phyloP scores from a whole-genome alignment of 2,888 invertebrate genomes.

The Cacoxenus indagator region DNA sequence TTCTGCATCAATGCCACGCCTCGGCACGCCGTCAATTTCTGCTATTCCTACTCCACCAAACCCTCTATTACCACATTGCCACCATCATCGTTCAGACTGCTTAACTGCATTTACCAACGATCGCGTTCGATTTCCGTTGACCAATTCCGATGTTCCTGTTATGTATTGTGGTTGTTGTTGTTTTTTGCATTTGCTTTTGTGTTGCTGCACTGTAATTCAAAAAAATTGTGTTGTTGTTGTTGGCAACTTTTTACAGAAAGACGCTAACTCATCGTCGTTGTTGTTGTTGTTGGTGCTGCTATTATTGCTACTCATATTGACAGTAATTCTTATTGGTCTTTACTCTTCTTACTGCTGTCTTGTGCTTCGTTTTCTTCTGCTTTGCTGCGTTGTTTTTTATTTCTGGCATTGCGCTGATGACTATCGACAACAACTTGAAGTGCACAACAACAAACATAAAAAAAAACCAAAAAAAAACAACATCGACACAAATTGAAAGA shows the following conservation, averaged over 20 bases:
- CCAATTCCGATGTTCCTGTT: neutral
- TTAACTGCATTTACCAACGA: neutral
- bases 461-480: neutral
- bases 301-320: neutral
- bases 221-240: neutral
- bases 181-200: neutral
- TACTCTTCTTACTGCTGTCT: constrained; percentile 50
- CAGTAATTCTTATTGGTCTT: neutral
- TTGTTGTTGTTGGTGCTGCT: constrained; percentile 24
- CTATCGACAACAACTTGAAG: neutral
- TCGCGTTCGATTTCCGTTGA: constrained; percentile 23
- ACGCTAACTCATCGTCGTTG: neutral
- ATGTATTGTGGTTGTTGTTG: constrained; percentile 16
- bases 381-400: constrained; percentile 42
- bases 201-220: neutral
- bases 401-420: constrained; percentile 52
- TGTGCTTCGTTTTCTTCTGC: constrained; percentile 60
- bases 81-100: neutral
- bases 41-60: neutral
- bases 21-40: too few species aligned
- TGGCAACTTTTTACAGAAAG: neutral
- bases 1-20: too few species aligned
- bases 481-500: neutral
- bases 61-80: neutral
- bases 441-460: neutral